Conservation (phyloP, 1,140 invertebrate species). For the Drosophila busckii region DNA sequence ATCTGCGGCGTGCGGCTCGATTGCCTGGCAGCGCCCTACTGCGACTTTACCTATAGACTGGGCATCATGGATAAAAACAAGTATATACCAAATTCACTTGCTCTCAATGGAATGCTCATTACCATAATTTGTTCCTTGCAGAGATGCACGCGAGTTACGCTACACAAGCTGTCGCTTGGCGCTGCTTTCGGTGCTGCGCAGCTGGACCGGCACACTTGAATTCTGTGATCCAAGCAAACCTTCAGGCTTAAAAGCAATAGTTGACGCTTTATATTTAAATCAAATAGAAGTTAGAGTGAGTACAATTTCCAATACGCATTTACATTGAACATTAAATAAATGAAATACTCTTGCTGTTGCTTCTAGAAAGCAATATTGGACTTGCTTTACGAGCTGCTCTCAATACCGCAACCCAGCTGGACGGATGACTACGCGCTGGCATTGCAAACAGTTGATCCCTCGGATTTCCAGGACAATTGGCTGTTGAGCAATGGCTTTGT, state of each 20-base stretch:
- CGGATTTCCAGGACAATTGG: slow-evolving; percentile 89
- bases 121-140: slow-evolving; percentile 61
- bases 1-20: slow-evolving; percentile 88
- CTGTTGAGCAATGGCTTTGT: slow-evolving; percentile 94
- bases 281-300: slow-evolving; percentile 92
- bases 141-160: slow-evolving; percentile 89
- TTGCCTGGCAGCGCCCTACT: slow-evolving; percentile 93
- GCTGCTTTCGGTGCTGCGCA: slow-evolving; percentile 90
- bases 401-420: slow-evolving; percentile 91
- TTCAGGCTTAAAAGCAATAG: slow-evolving; percentile 88
- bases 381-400: slow-evolving; percentile 92
- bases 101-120: not conserved
- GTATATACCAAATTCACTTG: slow-evolving; percentile 52
- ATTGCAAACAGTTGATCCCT: slow-evolving; percentile 91
- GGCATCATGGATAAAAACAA: slow-evolving; percentile 82
- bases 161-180: slow-evolving; percentile 91
- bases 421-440: slow-evolving; percentile 94
- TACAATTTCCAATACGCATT: not conserved
- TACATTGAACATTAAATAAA: not conserved
- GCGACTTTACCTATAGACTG: slow-evolving; percentile 90
- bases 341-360: slow-evolving; percentile 4
- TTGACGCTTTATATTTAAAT: slow-evolving; percentile 92
- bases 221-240: slow-evolving; percentile 88
- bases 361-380: slow-evolving; percentile 92
- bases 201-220: slow-evolving; percentile 92